Conservation (phyloP, 2,888 invertebrate genomes). For the Temnothorax rugatulus region DNA sequence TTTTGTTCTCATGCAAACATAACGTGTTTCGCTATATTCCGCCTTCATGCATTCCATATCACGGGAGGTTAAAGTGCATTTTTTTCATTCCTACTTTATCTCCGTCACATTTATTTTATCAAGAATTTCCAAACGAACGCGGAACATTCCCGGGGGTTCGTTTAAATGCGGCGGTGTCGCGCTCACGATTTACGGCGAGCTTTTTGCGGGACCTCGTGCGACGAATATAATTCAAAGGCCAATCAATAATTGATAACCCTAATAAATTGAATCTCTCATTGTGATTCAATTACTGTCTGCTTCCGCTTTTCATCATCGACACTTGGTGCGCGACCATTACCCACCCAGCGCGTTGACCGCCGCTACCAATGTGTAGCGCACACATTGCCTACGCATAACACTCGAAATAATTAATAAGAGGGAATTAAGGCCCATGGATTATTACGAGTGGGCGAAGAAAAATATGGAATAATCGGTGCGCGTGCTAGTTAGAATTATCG, state of each 20-base stretch:
- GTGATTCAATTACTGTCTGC: slow-evolving; percentile 55
- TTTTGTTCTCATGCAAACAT: slow-evolving; percentile 7
- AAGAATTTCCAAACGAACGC: slow-evolving; percentile 45
- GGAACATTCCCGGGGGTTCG: slow-evolving; percentile 3
- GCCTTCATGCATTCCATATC: slow-evolving; percentile 10
- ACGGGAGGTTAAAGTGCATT: slow-evolving; percentile 32
- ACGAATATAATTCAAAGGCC: slow-evolving; percentile 51
- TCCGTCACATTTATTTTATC: slow-evolving; percentile 49
- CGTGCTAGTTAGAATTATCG: slow-evolving; percentile 26
- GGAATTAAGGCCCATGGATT: slow-evolving; percentile 1
- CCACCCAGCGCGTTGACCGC: slow-evolving; percentile 13
- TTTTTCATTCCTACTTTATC: slow-evolving; percentile 39
- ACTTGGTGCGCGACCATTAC: slow-evolving; percentile 33
- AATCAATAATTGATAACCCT: slow-evolving; percentile 55
- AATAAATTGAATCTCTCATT: slow-evolving; percentile 62
- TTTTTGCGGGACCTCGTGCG: slow-evolving; percentile 42
- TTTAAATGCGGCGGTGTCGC: slow-evolving; percentile 29
- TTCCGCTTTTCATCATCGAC: slow-evolving; percentile 50
- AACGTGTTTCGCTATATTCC: slow-evolving; percentile 19
- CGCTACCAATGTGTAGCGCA: not conserved
- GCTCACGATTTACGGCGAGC: slow-evolving; percentile 35
- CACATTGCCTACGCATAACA: not conserved
- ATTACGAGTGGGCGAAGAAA: not conserved
- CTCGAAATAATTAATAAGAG: slow-evolving; percentile 35
- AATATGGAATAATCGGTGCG: slow-evolving; percentile 28